Evolutionary conservation across 2,113 vertebrate species (phyloP), one percentile per base, ranked within the genome.

Genomic region (Callorhinus ursinus): DNA sequence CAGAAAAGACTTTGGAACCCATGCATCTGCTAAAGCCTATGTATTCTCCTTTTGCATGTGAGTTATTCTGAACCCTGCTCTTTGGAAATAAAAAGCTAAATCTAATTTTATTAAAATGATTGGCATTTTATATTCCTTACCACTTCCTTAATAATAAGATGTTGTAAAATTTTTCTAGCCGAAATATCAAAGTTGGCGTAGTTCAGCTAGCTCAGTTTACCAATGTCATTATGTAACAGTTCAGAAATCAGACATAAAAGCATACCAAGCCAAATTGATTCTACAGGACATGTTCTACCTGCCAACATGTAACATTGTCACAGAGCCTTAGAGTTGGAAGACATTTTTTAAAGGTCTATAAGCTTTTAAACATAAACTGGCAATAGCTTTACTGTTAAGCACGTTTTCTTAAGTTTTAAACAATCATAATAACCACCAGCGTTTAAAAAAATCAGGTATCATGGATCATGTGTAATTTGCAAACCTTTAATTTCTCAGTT

Each of bases 151-250:
- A 87, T 89, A 80, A 85, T 69, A 90, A 90, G 61, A 92, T 95
- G 69, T 74, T 91, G 1, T 93, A 93, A 97, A 94, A 95, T 96
- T 86, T 72, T 96, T 95, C 96, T 83, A 97, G 96, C 82, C 90
- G 72, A 93, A 98, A 96, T 97, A 95, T 96, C 90, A 87, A 92
- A 88, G 89, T 96, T 97, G 95, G 86, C 90, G 2, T 71, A 28
- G 69, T 90, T 81, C 7, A 57, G 59, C 77, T 69, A 33, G 74
- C 84, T 98, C 83, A n/a, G 24, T 55, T 97, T 94, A 71, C 93
- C 97, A 93, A 95, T 96, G 79, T 90, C 84, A 67, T 88, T 93
- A 90, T 76, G n/a, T 53, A 76, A 59, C 39, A 88, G 93, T 94
- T 96, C 88, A 92, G 94, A 92, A 93, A 89, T 63, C 82, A 94